Evolutionary conservation across 2,797 vertebrate genomes (phyloP).

Genomic region (Anguilla pacifica): DNA sequence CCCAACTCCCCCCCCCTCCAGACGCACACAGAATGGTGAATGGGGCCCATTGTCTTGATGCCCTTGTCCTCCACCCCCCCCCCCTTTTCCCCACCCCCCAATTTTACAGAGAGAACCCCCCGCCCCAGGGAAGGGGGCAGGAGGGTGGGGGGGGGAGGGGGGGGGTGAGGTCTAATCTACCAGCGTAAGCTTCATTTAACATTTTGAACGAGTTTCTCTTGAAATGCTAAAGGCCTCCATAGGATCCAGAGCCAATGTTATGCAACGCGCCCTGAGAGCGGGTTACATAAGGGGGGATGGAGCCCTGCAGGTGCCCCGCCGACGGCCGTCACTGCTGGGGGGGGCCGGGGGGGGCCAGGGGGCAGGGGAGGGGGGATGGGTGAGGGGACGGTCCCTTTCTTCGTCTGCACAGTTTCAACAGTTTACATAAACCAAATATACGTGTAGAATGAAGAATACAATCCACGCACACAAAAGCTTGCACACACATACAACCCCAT

Average conservation of each 20-base stretch:
- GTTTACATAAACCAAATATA: too few species aligned
- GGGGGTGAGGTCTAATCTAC: background rate
- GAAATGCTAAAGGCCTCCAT: conserved; percentile 17
- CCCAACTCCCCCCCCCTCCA: too few species aligned
- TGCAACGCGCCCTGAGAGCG: background rate
- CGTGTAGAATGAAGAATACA: too few species aligned
- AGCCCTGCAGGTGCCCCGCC: background rate
- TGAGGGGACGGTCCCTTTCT: too few species aligned
- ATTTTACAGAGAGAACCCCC: background rate
- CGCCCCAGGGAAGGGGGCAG: background rate
- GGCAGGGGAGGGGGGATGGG: too few species aligned
- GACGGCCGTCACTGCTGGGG: background rate
- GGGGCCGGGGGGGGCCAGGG: background rate
- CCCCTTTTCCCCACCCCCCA: background rate
- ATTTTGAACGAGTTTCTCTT: conserved; percentile 18
- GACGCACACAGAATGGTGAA: conserved; percentile 7
- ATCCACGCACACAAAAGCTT: too few species aligned
- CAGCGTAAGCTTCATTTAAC: conserved; percentile 18
- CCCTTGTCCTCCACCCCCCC: background rate
- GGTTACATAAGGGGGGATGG: background rate
- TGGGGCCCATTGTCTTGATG: background rate
- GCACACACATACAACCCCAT: too few species aligned
- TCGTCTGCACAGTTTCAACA: too few species aligned
- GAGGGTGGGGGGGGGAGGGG: too few species aligned
- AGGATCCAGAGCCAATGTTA: conserved; percentile 1